A percentile compares a stretch with the other conserved stretches of the same genome.
These are phyloP conservation scores for Eurytoma californica DNA, from an alignment of 2,888 invertebrate genomes.

Conservation along the genomic window DNA sequence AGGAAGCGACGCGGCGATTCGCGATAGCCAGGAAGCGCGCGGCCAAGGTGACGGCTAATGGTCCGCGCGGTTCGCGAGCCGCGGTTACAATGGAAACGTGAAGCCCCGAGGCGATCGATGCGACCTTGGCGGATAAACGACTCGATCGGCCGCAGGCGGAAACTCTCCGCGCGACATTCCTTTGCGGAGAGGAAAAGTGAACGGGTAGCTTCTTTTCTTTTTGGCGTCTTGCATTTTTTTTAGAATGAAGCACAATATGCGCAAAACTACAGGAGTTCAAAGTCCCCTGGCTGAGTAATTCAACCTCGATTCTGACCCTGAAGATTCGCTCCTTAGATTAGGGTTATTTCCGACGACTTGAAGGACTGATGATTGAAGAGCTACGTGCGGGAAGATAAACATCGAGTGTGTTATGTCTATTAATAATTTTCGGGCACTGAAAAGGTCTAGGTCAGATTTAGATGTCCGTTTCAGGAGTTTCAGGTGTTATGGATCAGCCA, in stretches of 20 bases:
- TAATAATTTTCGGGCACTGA: too few relatives aligned
- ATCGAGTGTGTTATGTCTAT: too few relatives aligned
- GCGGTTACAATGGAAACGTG: conserved; percentile 6
- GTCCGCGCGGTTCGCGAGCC: not conserved
- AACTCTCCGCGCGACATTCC: conserved; percentile 32
- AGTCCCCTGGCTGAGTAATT: not conserved
- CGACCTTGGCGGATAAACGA: conserved; percentile 12
- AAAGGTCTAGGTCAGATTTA: too few relatives aligned
- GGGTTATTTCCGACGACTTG: too few relatives aligned
- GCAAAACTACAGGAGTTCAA: not conserved
- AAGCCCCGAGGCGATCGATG: conserved; percentile 29
- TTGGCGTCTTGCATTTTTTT: not conserved
- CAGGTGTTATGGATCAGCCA: not conserved
- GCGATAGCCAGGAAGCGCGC: not conserved
- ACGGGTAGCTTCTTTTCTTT: not conserved
- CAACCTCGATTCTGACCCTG: not conserved
- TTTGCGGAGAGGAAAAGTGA: conserved; percentile 19
- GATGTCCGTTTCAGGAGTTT: too few relatives aligned
- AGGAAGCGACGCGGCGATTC: not conserved
- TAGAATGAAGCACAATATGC: too few relatives aligned
- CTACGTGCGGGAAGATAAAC: too few relatives aligned
- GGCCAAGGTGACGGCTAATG: conserved; percentile 37
- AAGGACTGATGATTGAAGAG: too few relatives aligned
- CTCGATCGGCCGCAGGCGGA: conserved; percentile 17
- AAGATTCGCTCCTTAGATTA: not conserved